Base-by-base conservation (phyloP, 2,113 vertebrate species). In the Polypterus senegalus region DNA sequence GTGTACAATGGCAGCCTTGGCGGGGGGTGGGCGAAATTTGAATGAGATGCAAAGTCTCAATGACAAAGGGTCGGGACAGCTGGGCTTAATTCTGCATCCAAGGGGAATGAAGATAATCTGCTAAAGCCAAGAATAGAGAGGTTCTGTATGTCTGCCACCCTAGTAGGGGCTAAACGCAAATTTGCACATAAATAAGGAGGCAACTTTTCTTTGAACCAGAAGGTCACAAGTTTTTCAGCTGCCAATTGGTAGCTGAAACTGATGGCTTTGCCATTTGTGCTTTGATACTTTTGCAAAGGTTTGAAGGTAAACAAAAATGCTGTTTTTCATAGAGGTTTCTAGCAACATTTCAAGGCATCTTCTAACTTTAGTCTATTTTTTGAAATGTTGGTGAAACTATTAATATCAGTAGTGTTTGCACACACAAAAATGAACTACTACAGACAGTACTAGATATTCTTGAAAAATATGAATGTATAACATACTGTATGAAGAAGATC, bases 31-130 rank as follows among this genome's bases (percentile, higher is more conserved):
- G 64, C 77, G 82, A 75, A 76, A 84, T 70, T 77, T 69, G 76
- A 70, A 74, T 74, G 72, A 60, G 60, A 68, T 78, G 77, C 82
- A 77, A 84, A 86, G 77, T 81, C 83, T 85, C 81, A 69, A 79
- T 86, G 86, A 93, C 88, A 93, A 96, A 96, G 83, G 82, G 86
- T 82, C 79, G 75, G 81, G 83, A 86, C 88, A 93, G 86, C 88
- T 85, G 78, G 81, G 80, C 76, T 89, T 84, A 86, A 69, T 83
- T 88, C 82, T 76, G 73, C 81, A 83, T 81, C 70, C 74, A 82
- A 81, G 83, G 78, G 82, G 77, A 83, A 77, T 70, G 66, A 68
- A 83, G 82, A 84, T 93, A 94, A 97, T 91, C 88, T 91, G 76
- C 84, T 90, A 90, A 92, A 90, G 87, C 89, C 83, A 83, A 83